Evolutionary conservation across 2,113 vertebrate genomes (phyloP).

Genomic region (Odocoileus hemionus): DNA sequence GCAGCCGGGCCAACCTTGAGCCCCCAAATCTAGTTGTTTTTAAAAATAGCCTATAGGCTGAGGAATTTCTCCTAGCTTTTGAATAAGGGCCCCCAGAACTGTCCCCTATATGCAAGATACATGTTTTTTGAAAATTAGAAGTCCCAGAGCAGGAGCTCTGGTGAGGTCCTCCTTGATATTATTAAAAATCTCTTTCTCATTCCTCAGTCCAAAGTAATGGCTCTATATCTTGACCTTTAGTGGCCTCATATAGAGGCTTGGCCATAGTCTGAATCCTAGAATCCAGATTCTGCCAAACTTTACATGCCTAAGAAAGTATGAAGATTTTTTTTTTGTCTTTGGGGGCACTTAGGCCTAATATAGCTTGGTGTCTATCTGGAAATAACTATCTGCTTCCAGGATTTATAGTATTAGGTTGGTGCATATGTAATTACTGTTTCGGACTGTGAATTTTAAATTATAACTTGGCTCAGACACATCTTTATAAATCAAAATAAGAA

Average conservation of each 20-base stretch:
- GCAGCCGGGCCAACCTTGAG: background rate
- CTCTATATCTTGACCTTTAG: background rate
- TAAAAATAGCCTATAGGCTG: background rate
- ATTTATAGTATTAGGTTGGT: background rate
- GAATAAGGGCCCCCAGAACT: background rate
- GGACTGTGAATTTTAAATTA: background rate
- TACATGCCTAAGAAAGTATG: background rate
- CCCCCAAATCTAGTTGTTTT: background rate
- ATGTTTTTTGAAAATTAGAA: background rate
- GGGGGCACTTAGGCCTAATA: background rate
- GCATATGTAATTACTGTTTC: fast-evolving
- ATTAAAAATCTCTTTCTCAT: background rate
- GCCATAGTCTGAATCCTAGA: background rate
- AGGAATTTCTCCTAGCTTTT: background rate
- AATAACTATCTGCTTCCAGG: background rate
- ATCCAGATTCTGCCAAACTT: background rate
- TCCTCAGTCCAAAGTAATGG: background rate
- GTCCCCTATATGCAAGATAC: background rate
- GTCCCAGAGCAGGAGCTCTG: background rate
- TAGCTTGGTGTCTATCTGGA: background rate
- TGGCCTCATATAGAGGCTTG: background rate
- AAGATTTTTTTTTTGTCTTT: background rate
- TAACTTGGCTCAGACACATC: background rate
- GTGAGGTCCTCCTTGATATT: background rate
- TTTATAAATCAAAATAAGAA: background rate